A percentile compares a stretch with the other conserved stretches of the same genome.
Evolutionary conservation across 2,797 vertebrate species (phyloP).

Genomic region (Myioborus melanocephalus): DNA sequence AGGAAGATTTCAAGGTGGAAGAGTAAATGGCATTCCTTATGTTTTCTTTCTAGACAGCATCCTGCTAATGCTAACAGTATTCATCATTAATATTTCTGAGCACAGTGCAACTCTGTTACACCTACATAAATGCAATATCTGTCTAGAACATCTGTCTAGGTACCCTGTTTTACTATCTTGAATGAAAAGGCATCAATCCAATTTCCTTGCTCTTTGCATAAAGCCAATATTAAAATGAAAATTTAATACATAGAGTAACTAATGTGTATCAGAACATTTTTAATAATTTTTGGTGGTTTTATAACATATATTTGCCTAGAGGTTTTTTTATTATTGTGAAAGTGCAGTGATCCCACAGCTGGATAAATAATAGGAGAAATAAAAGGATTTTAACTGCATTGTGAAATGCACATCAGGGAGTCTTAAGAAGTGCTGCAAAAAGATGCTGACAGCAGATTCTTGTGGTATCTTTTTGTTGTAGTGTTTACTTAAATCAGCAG

Average conservation of each 20-base stretch:
- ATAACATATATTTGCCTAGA: not conserved
- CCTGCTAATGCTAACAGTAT: not conserved
- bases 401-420: slow-evolving; percentile 33
- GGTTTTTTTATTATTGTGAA: not conserved
- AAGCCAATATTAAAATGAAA: not conserved
- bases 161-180: not conserved
- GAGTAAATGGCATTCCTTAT: not conserved
- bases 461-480: slow-evolving; percentile 23
- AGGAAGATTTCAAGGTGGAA: not conserved
- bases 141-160: not conserved
- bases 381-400: slow-evolving; percentile 47
- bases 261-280: not conserved
- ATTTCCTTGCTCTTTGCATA: not conserved
- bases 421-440: slow-evolving; percentile 14
- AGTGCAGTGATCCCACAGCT: not conserved
- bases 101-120: not conserved
- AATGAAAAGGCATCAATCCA: not conserved
- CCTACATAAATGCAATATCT: not conserved
- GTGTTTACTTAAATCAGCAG: slow-evolving; percentile 49
- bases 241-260: not conserved
- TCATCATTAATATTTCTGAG: slow-evolving; percentile 2
- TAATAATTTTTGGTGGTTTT: not conserved
- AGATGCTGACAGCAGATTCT: slow-evolving; percentile 53
- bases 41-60: not conserved
- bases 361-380: not conserved